A percentile compares a stretch with the other conserved stretches of the same genome.
Conservation (phyloP, 2,113 vertebrate species). For the Protobothrops flavoviridis region DNA sequence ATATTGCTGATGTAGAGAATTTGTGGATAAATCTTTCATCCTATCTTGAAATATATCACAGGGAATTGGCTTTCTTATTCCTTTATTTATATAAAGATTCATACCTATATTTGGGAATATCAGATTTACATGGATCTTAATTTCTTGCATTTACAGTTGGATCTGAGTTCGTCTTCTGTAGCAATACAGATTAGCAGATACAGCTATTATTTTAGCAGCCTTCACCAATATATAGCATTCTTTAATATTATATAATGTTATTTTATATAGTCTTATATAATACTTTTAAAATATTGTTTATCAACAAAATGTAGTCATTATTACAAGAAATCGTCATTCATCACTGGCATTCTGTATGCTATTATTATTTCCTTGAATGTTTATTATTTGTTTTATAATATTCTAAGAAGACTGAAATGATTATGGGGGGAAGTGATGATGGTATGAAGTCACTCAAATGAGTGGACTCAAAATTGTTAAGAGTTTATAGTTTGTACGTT, state of each 20-base stretch:
- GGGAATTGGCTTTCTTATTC: background rate
- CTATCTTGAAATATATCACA: background rate
- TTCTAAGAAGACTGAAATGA: background rate
- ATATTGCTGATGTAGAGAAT: background rate
- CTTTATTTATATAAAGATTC: background rate
- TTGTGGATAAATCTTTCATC: background rate
- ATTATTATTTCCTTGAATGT: background rate
- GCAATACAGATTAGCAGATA: background rate
- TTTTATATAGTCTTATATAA: background rate
- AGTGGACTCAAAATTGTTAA: background rate
- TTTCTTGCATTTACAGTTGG: background rate
- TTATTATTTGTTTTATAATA: background rate
- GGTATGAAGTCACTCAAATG: background rate
- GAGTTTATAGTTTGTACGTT: background rate
- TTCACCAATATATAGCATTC: background rate
- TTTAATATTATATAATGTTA: background rate
- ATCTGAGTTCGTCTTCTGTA: background rate
- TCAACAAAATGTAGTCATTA: background rate
- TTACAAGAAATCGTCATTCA: background rate
- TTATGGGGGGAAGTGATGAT: background rate
- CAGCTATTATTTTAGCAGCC: background rate
- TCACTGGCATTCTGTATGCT: background rate
- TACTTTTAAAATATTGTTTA: background rate
- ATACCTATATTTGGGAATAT: background rate
- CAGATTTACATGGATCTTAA: background rate